Evolutionary conservation across 1,140 invertebrate species (phyloP), one percentile per base, ranked within the genome.

Genomic region (Papilio polyxenes): DNA sequence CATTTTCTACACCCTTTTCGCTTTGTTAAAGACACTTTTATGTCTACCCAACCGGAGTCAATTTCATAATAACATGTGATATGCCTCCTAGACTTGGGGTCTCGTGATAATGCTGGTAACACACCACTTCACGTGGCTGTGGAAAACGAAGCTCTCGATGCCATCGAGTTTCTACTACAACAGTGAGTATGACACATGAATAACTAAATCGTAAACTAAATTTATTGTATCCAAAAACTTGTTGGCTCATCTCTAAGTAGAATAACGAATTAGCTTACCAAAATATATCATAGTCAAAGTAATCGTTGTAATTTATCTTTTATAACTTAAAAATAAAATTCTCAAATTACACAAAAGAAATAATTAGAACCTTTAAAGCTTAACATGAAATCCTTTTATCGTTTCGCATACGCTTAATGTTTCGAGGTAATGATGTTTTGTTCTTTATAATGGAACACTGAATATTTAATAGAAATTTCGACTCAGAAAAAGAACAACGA

Each of bases 111-210:
- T 85, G 95, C 94, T 56, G 97, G 97, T 0, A 98, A 98, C 87
- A 98, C 98, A 2, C 96, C 98, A 2, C 93, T 98, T 0, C 98
- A 98, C 91, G 90, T 97, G 48, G 97, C 98, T 2, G 96, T 98
- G 0, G 96, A 97, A 91, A 95, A 96, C 84, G 96, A 97, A 83
- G 95, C 97, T 11, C 88, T 96, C 17, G 96, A 96, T 17, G 96
- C 96, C 0, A 95, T 98, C 13, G 96, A 97, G 82, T 97, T 96
- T 89, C 94, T 98, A 48, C 87, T 98, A 5, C 95, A 96, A 86
- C 95, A 96, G 97, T 97, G 95, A 96, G 96, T 95, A 88, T 10
- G 9, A 49, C 7, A 75, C 6, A 17, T 56, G 15, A 0, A 3
- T 51, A 0, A 51, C 7, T 3, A 51, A 51, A 51, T 51, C 0